Percentiles rank a stretch among this genome's conserved stretches.
Conservation (phyloP, 1,140 invertebrate species). For the Drosophila bipectinata region DNA sequence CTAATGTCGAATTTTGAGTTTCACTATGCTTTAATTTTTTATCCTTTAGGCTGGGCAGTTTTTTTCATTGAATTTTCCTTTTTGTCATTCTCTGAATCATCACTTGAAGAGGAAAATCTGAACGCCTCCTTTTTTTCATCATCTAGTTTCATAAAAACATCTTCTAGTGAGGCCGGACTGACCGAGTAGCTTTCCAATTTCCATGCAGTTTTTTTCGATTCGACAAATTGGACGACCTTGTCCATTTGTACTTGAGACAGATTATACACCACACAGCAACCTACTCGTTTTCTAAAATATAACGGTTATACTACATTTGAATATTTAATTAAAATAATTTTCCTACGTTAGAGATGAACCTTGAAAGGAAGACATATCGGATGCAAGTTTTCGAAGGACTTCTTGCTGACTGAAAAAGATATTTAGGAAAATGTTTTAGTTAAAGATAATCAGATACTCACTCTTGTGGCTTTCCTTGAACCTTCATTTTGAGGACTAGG, state of each 20-base stretch:
- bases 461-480: not conserved
- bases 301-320: not conserved
- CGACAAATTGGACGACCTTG: constrained; percentile 1
- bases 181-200: constrained; percentile 3
- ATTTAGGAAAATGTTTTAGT: no score
- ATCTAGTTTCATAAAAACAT: not conserved
- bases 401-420: not conserved
- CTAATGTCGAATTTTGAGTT: no score
- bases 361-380: not conserved
- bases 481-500: constrained; percentile 83
- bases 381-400: not conserved
- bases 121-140: not conserved
- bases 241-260: not conserved
- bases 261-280: not conserved
- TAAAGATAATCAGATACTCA: not conserved
- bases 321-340: not conserved
- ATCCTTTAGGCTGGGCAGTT: no score
- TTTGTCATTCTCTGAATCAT: not conserved
- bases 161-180: not conserved
- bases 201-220: not conserved
- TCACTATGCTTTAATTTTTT: no score
- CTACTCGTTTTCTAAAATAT: not conserved
- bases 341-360: not conserved
- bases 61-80: not conserved
- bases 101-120: not conserved